Percentiles rank a stretch among this genome's conserved stretches.
Conservation (phyloP, 2,113 vertebrate genomes). For the Chaetorhynchus papuensis region DNA sequence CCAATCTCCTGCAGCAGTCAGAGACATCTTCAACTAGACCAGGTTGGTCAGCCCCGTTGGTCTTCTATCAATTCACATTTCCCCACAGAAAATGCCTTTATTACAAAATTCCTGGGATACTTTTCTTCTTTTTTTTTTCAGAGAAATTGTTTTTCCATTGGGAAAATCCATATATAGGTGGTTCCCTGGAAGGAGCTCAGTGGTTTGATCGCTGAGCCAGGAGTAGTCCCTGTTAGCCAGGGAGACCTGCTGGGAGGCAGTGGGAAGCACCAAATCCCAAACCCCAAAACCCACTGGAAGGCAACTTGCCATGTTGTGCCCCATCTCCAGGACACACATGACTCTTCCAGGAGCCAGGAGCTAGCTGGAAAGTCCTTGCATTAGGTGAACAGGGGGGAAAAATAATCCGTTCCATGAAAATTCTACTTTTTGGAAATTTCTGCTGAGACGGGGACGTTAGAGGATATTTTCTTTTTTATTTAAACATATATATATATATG, state of each 20-base stretch:
- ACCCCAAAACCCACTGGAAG: background rate
- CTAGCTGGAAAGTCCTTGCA: background rate
- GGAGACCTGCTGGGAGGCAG: background rate
- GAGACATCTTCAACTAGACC: background rate
- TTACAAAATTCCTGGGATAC: background rate
- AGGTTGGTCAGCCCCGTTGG: fast-evolving
- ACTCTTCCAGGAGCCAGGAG: background rate
- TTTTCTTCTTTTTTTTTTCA: too few species aligned
- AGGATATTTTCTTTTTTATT: background rate
- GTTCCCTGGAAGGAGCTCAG: background rate
- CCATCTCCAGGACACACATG: background rate
- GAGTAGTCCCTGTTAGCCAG: background rate
- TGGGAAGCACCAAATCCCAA: background rate
- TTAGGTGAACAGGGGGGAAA: background rate
- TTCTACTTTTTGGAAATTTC: background rate
- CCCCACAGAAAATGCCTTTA: background rate
- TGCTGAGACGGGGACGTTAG: background rate
- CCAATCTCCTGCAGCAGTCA: background rate
- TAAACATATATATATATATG: background rate
- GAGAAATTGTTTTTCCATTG: background rate
- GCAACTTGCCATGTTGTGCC: background rate
- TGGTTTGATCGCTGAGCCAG: background rate
- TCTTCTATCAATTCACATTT: background rate
- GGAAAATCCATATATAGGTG: background rate
- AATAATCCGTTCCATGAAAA: background rate